Evolutionary conservation across 2,113 vertebrate genomes (phyloP), one percentile per base, ranked within the genome.

Genomic region (Barbus barbus): DNA sequence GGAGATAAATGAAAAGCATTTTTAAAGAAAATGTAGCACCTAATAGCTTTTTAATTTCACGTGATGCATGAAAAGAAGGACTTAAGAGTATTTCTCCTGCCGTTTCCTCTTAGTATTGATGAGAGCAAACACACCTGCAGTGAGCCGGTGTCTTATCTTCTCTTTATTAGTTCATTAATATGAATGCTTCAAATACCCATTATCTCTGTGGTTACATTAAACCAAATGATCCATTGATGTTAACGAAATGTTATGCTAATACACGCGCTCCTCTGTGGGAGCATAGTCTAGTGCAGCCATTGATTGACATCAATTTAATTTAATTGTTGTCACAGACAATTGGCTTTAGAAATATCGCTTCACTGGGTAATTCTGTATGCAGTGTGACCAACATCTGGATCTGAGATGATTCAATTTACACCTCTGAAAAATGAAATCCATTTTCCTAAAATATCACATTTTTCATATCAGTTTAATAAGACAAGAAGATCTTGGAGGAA

Each of bases 131-230:
- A 91, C 92, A 96, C 95, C 95, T 97, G 93, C 93, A 91, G 94
- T 95, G 93, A 92, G 92, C 87, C 88, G 88, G 87, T 94, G 36
- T 65, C 36, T 96, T 96, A 96, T 97, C 94, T 91, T 93, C 93
- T 96, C 93, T 94, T 97, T 97, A 97, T 97, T 94, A 96, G 93
- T 93, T 96, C 97, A 96, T 98, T 98, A 98, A 97, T 97, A 96
- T 96, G 96, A 95, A 94, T 90, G 86, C 92, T 93, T 95, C 95
- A 87, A 96, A 95, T 95, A 94, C 94, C 95, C 96, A 94, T 96
- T 92, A 95, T 95, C 94, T 93, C 95, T 94, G 92, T 91, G 85
- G 91, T 94, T 95, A 95, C 94, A 94, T 95, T 95, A 95, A 94
- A 94, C 94, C 87, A 87, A 92, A 95, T 87, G 84, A 94, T 91